Evolutionary conservation across 2,113 vertebrate genomes (phyloP).

Genomic region (Psittacus erithacus): DNA sequence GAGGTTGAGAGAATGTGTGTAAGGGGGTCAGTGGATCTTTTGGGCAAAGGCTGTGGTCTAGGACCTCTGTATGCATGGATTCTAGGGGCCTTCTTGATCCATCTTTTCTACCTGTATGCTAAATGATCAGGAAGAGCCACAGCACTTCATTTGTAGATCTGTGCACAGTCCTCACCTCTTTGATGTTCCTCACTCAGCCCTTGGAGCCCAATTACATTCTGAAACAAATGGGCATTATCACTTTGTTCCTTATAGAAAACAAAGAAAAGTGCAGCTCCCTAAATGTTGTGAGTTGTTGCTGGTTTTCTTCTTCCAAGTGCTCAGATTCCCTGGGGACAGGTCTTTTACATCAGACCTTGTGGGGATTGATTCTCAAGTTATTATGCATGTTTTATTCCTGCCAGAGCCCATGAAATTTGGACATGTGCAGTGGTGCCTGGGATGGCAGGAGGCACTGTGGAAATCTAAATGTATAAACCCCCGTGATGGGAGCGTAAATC

Average conservation of each 20-base stretch:
- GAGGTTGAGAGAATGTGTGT: neutral
- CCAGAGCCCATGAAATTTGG: neutral
- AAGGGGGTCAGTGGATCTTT: neutral
- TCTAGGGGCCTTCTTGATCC: neutral
- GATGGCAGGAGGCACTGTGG: neutral
- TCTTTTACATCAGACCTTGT: neutral
- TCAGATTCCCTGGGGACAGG: neutral
- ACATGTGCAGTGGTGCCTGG: neutral
- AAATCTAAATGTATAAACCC: neutral
- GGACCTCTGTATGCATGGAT: neutral
- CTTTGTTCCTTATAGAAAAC: neutral
- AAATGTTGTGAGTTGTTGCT: neutral
- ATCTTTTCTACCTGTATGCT: neutral
- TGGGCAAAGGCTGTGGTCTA: neutral
- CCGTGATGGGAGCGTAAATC: neutral
- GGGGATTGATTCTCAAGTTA: neutral
- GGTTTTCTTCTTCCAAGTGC: slow-evolving; percentile 9
- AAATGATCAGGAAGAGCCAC: neutral
- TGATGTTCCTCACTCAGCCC: neutral
- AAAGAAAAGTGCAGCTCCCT: neutral
- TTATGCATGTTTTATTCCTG: neutral
- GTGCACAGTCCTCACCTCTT: neutral
- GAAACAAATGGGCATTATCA: neutral
- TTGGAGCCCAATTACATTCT: neutral
- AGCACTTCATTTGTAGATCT: neutral